Percentiles rank a stretch among this genome's conserved stretches.
These are phyloP conservation scores for Griposia aprilina DNA, from an alignment of 2,888 invertebrate genomes.

Conservation along the genomic window DNA sequence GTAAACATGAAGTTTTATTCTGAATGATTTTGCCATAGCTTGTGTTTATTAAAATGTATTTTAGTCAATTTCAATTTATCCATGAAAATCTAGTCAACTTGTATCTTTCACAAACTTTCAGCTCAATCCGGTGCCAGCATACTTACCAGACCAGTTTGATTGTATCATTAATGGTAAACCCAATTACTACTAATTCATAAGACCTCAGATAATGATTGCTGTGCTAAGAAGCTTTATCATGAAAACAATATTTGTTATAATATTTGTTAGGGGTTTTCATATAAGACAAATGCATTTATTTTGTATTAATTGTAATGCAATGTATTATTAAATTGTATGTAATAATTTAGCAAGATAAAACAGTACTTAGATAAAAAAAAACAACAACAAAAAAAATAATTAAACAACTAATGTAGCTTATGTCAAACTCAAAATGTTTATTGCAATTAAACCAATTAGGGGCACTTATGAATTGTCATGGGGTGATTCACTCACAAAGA, in stretches of 20 bases:
- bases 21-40: no score
- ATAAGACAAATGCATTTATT: background rate
- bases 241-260: background rate
- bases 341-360: background rate
- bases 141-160: background rate
- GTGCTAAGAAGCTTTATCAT: background rate
- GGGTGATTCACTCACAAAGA: background rate
- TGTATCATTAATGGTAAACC: background rate
- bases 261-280: background rate
- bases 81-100: background rate
- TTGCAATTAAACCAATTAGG: slow-evolving; percentile 1
- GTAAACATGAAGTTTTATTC: background rate
- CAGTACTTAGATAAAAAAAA: no score
- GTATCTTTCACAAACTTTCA: background rate
- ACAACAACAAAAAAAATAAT: background rate
- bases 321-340: background rate
- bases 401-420: background rate
- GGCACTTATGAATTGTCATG: background rate
- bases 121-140: background rate
- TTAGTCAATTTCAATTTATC: background rate
- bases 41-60: background rate
- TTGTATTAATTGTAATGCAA: slow-evolving; percentile 3
- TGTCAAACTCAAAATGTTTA: background rate
- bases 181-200: slow-evolving; percentile 1
- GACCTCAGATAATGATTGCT: background rate